Evolutionary conservation across 2,888 invertebrate genomes (phyloP).

Genomic region (Diaphora mendica): DNA sequence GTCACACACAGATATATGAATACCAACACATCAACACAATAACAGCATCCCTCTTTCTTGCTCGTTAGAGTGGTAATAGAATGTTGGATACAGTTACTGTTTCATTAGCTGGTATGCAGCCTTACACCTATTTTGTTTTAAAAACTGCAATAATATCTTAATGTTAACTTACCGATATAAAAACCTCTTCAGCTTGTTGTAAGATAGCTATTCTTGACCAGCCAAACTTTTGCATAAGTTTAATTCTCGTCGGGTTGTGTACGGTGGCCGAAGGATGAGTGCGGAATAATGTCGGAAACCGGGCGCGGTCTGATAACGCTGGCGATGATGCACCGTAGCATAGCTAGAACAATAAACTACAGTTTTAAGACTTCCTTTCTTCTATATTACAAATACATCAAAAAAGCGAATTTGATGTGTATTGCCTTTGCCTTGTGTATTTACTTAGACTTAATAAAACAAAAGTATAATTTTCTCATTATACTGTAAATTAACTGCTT

Average conservation of each 20-base stretch:
- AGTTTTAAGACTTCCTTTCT: background rate
- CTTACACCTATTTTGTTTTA: background rate
- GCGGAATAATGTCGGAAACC: slow-evolving; percentile 99
- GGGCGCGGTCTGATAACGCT: slow-evolving; percentile 97
- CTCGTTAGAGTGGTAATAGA: background rate
- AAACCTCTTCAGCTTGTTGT: slow-evolving; percentile 99
- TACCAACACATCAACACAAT: background rate
- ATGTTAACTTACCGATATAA: slow-evolving; percentile 91
- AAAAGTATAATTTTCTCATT: slow-evolving; percentile 21
- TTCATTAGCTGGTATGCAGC: background rate
- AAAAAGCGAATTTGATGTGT: background rate
- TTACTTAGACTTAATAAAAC: slow-evolving; percentile 36
- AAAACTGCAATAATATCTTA: background rate
- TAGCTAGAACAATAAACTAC: slow-evolving; percentile 86
- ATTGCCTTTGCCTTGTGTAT: background rate
- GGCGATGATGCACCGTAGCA: slow-evolving; percentile 99
- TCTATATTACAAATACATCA: slow-evolving; percentile 1
- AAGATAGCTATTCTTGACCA: slow-evolving; percentile 99
- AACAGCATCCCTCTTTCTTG: background rate
- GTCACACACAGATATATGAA: background rate
- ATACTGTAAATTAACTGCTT: slow-evolving; percentile 29
- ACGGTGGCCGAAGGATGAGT: slow-evolving; percentile 99
- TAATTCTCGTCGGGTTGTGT: slow-evolving; percentile 98
- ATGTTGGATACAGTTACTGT: background rate
- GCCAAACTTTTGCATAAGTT: slow-evolving; percentile 97